These are phyloP conservation scores for Electrona antarctica DNA, from an alignment of 2,113 vertebrate species.

Conservation along the genomic window DNA sequence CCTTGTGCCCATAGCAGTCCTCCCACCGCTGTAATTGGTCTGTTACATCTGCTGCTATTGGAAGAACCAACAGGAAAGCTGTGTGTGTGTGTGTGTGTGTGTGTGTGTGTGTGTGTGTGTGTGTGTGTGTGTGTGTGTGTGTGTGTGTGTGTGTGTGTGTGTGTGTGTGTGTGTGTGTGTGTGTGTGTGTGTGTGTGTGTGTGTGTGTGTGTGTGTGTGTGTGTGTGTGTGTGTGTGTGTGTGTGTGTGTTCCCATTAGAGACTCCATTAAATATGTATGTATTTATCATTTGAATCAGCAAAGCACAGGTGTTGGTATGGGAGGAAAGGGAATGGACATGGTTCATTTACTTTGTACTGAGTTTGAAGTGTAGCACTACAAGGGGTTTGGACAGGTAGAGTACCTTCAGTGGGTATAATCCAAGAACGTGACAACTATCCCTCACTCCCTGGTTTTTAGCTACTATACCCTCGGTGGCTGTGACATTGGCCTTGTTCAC, in stretches of 20 bases:
- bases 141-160: no score
- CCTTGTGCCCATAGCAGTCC: conserved; percentile 19
- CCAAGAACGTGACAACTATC: no score
- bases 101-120: no score
- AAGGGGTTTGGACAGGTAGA: no score
- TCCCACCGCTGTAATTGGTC: conserved; percentile 59
- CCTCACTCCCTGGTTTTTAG: no score
- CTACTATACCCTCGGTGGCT: no score
- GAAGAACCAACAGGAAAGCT: conserved; percentile 30
- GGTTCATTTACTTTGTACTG: not conserved
- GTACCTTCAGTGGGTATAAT: no score
- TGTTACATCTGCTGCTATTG: conserved; percentile 57
- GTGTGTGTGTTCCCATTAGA: conserved; percentile 47
- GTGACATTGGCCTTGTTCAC: no score
- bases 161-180: no score
- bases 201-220: no score
- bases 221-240: not conserved
- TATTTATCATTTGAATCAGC: conserved; percentile 40
- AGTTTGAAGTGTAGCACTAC: not conserved
- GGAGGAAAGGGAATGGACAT: not conserved
- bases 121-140: not conserved
- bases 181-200: not conserved
- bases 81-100: no score
- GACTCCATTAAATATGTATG: conserved; percentile 66
- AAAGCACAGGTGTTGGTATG: conserved; percentile 56